These are phyloP conservation scores for Ctenicera cuprea DNA, from an alignment of 2,888 invertebrate species.

Conservation along the genomic window DNA sequence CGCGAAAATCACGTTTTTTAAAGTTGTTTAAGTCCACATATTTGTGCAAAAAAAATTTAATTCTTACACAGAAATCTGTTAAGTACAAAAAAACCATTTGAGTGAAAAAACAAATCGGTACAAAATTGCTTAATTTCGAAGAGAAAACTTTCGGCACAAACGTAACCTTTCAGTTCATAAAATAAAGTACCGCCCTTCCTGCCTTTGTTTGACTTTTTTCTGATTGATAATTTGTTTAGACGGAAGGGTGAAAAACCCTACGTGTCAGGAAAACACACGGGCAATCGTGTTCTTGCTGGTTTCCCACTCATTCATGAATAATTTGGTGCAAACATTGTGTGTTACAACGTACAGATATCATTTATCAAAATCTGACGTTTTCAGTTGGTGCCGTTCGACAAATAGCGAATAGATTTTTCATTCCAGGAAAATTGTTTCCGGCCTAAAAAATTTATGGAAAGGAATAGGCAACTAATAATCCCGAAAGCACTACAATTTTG, in stretches of 20 bases:
- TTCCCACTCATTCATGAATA: conserved; percentile 36
- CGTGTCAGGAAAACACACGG: conserved; percentile 28
- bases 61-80: too few species aligned
- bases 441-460: conserved; percentile 26
- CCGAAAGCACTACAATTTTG: conserved; percentile 27
- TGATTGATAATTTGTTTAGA: conserved; percentile 26
- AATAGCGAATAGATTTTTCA: conserved; percentile 38
- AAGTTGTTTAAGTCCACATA: too few species aligned
- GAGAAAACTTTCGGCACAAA: too few species aligned
- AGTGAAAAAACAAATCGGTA: too few species aligned
- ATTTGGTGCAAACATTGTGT: conserved; percentile 29
- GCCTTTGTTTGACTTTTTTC: background rate
- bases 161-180: too few species aligned
- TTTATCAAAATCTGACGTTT: conserved; percentile 44
- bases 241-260: conserved; percentile 10
- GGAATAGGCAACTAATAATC: conserved; percentile 27
- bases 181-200: too few species aligned
- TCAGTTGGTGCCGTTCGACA: conserved; percentile 29
- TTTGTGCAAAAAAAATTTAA: too few species aligned
- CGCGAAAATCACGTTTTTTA: too few species aligned
- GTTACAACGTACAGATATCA: conserved; percentile 31
- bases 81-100: too few species aligned
- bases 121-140: too few species aligned
- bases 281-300: conserved; percentile 27
- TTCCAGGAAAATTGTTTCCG: conserved; percentile 27